Evolutionary conservation across 92 coral and sea anemone species (phyloP).

Genomic region (Porites rus): DNA sequence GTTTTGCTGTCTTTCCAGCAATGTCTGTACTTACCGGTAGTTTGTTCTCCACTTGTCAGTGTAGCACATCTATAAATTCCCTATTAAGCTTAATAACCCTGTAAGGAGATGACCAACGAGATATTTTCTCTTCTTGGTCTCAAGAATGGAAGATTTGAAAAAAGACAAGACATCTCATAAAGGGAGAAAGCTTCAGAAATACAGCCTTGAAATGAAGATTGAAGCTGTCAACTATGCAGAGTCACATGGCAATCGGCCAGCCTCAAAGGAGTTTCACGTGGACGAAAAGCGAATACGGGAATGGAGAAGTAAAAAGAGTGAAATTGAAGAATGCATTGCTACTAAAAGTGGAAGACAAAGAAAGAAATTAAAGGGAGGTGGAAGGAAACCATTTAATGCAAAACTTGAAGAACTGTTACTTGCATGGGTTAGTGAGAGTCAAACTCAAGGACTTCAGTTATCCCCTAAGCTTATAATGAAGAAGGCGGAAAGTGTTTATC

Average conservation of each 20-base stretch:
- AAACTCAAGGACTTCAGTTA: constrained; percentile 55
- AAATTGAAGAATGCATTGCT: constrained; percentile 68
- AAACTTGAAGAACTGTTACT: constrained; percentile 72
- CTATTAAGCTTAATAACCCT: too few species aligned
- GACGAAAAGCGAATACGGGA: constrained; percentile 79
- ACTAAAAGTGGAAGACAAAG: constrained; percentile 70
- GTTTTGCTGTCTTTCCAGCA: too few species aligned
- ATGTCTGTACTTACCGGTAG: too few species aligned
- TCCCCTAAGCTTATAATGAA: constrained; percentile 75
- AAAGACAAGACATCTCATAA: constrained; percentile 53
- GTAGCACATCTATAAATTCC: too few species aligned
- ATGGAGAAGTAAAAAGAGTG: constrained; percentile 66
- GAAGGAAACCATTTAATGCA: constrained; percentile 69
- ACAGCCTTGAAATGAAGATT: constrained; percentile 73
- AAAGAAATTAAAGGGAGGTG: constrained; percentile 74
- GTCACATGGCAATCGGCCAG: constrained; percentile 73
- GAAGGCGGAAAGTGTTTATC: constrained; percentile 8
- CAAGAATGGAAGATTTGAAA: constrained; percentile 51
- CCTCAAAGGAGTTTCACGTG: constrained; percentile 61
- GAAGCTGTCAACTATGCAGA: constrained; percentile 76
- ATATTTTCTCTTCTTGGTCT: neutral
- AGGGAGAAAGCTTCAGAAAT: constrained; percentile 60
- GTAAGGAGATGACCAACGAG: neutral
- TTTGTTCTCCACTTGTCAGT: too few species aligned
- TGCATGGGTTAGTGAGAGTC: constrained; percentile 79